These are phyloP conservation scores for Pardalotus punctatus DNA, from an alignment of 2,113 vertebrate genomes.

Conservation along the genomic window DNA sequence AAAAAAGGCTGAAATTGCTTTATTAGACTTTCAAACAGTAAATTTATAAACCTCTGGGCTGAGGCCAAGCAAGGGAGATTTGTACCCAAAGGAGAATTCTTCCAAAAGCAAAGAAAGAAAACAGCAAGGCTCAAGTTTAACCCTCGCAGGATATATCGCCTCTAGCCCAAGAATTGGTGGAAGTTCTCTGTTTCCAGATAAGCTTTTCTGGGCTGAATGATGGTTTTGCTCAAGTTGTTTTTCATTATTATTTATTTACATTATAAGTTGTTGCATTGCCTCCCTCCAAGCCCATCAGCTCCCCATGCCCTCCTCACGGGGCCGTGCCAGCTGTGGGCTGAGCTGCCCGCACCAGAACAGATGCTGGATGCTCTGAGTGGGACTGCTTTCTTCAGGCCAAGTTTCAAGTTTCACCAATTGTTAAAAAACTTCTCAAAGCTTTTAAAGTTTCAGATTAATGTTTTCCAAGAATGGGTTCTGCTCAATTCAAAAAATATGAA, in stretches of 20 bases:
- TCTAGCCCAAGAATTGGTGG: conserved; percentile 2
- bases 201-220: background rate
- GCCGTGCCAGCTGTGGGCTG: background rate
- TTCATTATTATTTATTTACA: background rate
- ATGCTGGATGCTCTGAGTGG: background rate
- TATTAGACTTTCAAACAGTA: conserved; percentile 11
- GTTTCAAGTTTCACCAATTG: background rate
- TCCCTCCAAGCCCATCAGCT: background rate
- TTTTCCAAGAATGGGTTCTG: background rate
- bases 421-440: background rate
- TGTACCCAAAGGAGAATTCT: conserved; percentile 38
- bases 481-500: background rate
- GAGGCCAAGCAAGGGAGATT: conserved; percentile 20
- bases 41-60: conserved; percentile 26
- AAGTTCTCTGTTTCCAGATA: conserved; percentile 37
- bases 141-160: background rate
- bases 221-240: background rate
- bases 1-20: conserved; percentile 4
- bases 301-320: fast-evolving
- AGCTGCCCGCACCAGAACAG: background rate
- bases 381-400: background rate
- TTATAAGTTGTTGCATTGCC: background rate
- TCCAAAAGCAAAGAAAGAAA: conserved; percentile 33
- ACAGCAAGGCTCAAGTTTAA: background rate
- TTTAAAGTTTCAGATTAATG: background rate